Conservation (phyloP, 1,140 invertebrate genomes). For the Eupristina koningsbergeri region DNA sequence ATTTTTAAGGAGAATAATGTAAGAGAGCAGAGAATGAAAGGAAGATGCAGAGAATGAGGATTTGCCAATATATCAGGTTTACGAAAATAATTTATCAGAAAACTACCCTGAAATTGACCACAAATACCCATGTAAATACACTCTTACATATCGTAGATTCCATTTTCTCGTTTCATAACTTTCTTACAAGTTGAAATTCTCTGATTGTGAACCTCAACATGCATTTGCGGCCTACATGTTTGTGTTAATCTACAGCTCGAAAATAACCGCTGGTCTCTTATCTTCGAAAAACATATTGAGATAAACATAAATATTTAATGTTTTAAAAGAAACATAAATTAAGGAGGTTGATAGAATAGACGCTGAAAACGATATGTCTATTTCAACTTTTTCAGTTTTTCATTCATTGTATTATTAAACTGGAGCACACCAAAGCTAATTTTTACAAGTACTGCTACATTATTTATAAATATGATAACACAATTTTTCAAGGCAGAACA, state of each 20-base stretch:
- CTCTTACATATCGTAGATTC: slow-evolving; percentile 28
- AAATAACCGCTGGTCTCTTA: slow-evolving; percentile 8
- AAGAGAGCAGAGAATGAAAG: not conserved
- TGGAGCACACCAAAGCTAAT: too few relatives aligned
- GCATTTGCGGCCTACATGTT: not conserved
- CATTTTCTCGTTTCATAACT: slow-evolving; percentile 45
- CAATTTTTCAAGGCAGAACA: too few relatives aligned
- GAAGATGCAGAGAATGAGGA: not conserved
- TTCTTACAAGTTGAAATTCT: not conserved
- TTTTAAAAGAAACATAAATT: not conserved
- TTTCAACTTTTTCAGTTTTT: too few relatives aligned
- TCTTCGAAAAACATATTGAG: slow-evolving; percentile 8
- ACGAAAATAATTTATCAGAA: slow-evolving; percentile 36
- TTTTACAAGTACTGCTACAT: too few relatives aligned
- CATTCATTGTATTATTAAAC: too few relatives aligned
- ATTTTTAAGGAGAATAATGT: not conserved
- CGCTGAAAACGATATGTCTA: not conserved
- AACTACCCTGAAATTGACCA: slow-evolving; percentile 33
- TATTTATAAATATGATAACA: too few relatives aligned
- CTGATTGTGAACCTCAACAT: not conserved
- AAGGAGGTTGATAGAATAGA: too few relatives aligned
- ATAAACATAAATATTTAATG: not conserved
- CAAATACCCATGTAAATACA: slow-evolving; percentile 45
- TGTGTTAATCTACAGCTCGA: not conserved
- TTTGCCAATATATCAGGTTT: not conserved